A percentile compares a stretch with the other conserved stretches of the same genome.
These are phyloP conservation scores for Heliconius cydno DNA, from an alignment of 2,888 invertebrate genomes.

Conservation along the genomic window DNA sequence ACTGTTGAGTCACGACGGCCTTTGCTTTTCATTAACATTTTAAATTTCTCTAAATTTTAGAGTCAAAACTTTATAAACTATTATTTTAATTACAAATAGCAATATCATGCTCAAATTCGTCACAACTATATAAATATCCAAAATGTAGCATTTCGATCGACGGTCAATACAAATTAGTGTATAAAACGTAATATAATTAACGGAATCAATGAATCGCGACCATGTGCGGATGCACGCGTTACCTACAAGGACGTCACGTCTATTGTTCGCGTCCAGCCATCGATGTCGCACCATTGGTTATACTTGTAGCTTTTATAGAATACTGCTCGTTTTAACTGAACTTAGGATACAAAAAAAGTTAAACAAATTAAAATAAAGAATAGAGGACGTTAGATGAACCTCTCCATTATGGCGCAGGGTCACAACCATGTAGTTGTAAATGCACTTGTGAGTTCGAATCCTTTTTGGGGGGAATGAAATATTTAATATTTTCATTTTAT, in stretches of 20 bases:
- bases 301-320: constrained; percentile 33
- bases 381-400: no score
- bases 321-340: neutral
- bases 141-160: neutral
- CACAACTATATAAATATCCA: neutral
- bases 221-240: constrained; percentile 71
- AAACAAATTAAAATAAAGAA: no score
- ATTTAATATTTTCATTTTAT: no score
- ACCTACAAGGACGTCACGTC: constrained; percentile 64
- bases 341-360: neutral
- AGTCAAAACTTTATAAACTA: no score
- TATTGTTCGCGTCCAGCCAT: constrained; percentile 49
- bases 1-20: no score
- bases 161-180: constrained; percentile 17
- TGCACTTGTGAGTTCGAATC: neutral
- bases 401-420: no score
- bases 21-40: no score
- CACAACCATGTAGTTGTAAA: neutral
- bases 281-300: constrained; percentile 46
- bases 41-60: no score
- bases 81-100: no score
- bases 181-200: constrained; percentile 38
- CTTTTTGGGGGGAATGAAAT: neutral
- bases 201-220: constrained; percentile 53
- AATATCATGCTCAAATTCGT: neutral